These are phyloP conservation scores for Drosophila equinoxialis DNA, from an alignment of 1,140 invertebrate genomes.

Conservation along the genomic window DNA sequence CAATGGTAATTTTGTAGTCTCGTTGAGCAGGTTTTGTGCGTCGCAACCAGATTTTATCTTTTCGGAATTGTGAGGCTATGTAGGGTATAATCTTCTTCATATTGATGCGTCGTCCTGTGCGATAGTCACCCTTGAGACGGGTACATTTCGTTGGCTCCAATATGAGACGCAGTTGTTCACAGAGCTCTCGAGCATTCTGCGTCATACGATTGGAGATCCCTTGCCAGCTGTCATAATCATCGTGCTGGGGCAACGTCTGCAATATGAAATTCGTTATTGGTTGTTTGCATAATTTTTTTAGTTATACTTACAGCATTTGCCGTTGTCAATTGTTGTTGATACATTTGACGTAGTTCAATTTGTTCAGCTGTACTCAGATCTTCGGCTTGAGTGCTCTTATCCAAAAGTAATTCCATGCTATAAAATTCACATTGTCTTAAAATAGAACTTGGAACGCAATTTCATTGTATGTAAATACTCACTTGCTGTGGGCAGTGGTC, in stretches of 20 bases:
- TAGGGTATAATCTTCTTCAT: slow-evolving; percentile 99
- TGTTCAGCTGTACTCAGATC: slow-evolving; percentile 64
- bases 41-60: slow-evolving; percentile 99
- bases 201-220: slow-evolving; percentile 78
- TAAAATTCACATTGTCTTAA: background rate
- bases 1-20: slow-evolving; percentile 98
- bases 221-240: slow-evolving; percentile 80
- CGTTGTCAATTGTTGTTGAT: slow-evolving; percentile 69
- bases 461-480: slow-evolving; percentile 32
- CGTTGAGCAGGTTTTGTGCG: slow-evolving; percentile 97
- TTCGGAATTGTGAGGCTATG: slow-evolving; percentile 99
- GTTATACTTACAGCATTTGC: slow-evolving; percentile 53
- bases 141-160: slow-evolving; percentile 97
- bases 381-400: slow-evolving; percentile 56
- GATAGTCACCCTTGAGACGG: slow-evolving; percentile 95
- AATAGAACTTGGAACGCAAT: no score
- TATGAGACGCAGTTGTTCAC: slow-evolving; percentile 96
- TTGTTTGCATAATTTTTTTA: background rate
- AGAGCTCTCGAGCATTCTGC: slow-evolving; percentile 91
- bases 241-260: slow-evolving; percentile 61
- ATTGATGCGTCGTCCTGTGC: slow-evolving; percentile 98
- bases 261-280: background rate
- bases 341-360: slow-evolving; percentile 70
- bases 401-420: slow-evolving; percentile 71
- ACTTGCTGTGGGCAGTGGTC: slow-evolving; percentile 87